Evolutionary conservation across 1,140 invertebrate species (phyloP).

Genomic region (Mamestra configurata): DNA sequence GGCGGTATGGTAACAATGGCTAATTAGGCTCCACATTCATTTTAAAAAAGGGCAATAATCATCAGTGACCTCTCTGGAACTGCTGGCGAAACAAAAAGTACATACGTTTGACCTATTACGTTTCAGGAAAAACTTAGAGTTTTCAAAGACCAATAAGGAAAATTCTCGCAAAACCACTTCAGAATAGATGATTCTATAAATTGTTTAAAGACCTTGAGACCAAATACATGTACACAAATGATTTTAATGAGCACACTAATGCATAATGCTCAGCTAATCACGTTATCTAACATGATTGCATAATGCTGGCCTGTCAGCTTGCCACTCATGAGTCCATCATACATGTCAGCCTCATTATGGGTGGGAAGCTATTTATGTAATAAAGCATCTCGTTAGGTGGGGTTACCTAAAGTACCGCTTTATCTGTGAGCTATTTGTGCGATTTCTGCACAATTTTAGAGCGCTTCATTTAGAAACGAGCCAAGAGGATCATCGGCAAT

Average conservation of each 20-base stretch:
- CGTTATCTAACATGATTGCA: conserved; percentile 11
- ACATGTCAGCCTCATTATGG: background rate
- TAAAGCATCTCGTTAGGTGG: background rate
- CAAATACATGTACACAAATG: background rate
- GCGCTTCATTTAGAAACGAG: too few species aligned
- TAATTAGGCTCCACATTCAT: too few species aligned
- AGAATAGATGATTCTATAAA: background rate
- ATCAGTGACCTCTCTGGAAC: too few species aligned
- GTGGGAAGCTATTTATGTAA: background rate
- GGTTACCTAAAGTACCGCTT: too few species aligned
- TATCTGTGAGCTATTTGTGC: too few species aligned
- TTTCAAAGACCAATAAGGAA: background rate
- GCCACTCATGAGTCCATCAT: conserved; percentile 9
- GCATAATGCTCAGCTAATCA: conserved; percentile 12
- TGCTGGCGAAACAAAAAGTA: background rate
- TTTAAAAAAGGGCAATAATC: too few species aligned
- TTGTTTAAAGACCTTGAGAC: too few species aligned
- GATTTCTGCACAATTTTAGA: too few species aligned
- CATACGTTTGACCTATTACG: too few species aligned
- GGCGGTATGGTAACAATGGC: too few species aligned
- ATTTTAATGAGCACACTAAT: background rate
- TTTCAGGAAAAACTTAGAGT: too few species aligned
- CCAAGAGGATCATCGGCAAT: too few species aligned
- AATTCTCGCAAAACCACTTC: background rate
- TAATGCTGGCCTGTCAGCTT: background rate